A percentile compares a stretch with the other conserved stretches of the same genome.
These are phyloP conservation scores for Drosophila mercatorum DNA, from an alignment of 2,888 invertebrate genomes.

Conservation along the genomic window DNA sequence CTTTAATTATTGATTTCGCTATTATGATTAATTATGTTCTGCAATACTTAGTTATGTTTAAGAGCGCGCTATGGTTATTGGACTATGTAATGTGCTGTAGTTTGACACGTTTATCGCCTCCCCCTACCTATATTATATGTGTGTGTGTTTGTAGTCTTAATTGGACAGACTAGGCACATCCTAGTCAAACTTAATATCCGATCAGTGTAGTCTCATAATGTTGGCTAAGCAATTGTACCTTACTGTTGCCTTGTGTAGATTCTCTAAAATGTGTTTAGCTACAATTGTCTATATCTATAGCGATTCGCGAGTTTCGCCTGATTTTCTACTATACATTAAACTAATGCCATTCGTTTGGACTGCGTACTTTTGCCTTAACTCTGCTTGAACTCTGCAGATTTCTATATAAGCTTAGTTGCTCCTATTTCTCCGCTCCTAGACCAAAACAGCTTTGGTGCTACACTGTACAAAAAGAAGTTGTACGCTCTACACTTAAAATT, in stretches of 20 bases:
- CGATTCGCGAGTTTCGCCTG: not conserved
- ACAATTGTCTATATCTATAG: not conserved
- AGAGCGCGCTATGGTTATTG: constrained; percentile 70
- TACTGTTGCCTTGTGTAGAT: constrained; percentile 13
- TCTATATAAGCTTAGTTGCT: constrained; percentile 46
- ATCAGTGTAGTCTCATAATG: constrained; percentile 23
- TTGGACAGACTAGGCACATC: constrained; percentile 49
- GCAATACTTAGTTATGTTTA: constrained; percentile 49
- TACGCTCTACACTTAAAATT: constrained; percentile 43
- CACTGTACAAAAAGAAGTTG: constrained; percentile 31
- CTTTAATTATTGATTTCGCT: constrained; percentile 65
- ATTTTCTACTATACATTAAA: constrained; percentile 1
- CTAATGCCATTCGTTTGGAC: constrained; percentile 12
- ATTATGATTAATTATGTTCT: constrained; percentile 55
- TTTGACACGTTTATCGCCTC: constrained; percentile 15
- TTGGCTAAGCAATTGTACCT: constrained; percentile 1
- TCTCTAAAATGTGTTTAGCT: constrained; percentile 8
- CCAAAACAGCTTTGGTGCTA: constrained; percentile 27
- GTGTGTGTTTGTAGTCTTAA: constrained; percentile 48
- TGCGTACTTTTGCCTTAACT: constrained; percentile 31
- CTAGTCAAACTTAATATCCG: constrained; percentile 54
- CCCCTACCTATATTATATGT: constrained; percentile 41
- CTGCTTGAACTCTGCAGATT: constrained; percentile 37
- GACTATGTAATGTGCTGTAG: constrained; percentile 54
- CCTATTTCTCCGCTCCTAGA: constrained; percentile 10